These are phyloP conservation scores for Nasua narica DNA, from an alignment of 2,797 vertebrate species.

Conservation along the genomic window DNA sequence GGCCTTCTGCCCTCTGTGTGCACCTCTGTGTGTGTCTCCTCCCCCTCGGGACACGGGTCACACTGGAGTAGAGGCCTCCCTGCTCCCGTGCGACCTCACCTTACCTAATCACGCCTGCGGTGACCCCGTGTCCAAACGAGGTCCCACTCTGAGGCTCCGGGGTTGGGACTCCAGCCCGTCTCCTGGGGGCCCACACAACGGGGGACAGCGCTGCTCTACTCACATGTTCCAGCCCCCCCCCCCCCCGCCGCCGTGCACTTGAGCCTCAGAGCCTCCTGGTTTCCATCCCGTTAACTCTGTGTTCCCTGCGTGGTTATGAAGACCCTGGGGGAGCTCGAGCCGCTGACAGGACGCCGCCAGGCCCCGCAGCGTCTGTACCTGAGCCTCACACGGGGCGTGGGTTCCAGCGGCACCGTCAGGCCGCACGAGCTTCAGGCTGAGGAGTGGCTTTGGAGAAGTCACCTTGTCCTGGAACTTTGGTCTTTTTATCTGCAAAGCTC, in stretches of 20 bases:
- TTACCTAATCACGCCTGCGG: neutral
- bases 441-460: neutral
- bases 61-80: neutral
- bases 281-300: too few species aligned
- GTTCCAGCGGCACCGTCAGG: accelerated
- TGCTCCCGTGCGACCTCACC: too few species aligned
- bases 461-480: neutral
- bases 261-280: too few species aligned
- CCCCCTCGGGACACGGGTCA: neutral
- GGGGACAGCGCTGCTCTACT: accelerated
- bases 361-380: neutral
- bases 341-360: too few species aligned
- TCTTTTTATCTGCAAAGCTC: neutral
- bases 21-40: neutral
- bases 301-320: neutral
- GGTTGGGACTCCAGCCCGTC: neutral
- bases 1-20: neutral
- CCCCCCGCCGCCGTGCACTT: accelerated
- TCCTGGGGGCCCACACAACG: neutral
- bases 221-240: accelerated
- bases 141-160: neutral
- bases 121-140: neutral
- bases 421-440: accelerated
- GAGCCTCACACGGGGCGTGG: neutral
- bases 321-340: neutral